These are phyloP conservation scores for Drosophila pseudoobscura DNA, from an alignment of 1,140 invertebrate species.

Conservation along the genomic window DNA sequence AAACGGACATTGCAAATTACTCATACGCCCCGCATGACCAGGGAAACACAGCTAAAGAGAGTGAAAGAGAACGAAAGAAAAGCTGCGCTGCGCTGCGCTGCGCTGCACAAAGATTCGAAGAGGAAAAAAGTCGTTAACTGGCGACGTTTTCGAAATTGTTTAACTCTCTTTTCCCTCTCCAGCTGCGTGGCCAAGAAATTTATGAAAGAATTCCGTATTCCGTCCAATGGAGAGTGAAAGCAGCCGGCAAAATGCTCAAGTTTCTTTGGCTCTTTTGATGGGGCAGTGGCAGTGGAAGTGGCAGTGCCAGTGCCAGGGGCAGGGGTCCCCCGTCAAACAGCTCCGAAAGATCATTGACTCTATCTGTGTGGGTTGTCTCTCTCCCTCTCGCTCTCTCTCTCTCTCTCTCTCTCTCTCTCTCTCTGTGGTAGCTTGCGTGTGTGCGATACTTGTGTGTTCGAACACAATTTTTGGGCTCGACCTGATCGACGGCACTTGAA, in stretches of 20 bases:
- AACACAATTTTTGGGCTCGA: constrained; percentile 43
- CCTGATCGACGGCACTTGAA: constrained; percentile 26
- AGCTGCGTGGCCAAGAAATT: constrained; percentile 16
- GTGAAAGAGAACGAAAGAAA: no score
- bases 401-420: constrained; percentile 3
- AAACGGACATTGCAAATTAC: constrained; percentile 48
- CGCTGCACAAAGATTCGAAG: background rate
- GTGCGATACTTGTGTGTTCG: constrained; percentile 15
- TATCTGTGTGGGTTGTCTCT: constrained; percentile 41
- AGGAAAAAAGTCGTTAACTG: constrained; percentile 36
- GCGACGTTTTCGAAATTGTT: constrained; percentile 43
- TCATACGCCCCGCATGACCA: constrained; percentile 52
- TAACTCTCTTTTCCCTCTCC: constrained; percentile 8
- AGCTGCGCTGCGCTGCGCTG: no score
- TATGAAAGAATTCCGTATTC: constrained; percentile 64
- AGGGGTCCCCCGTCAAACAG: no score
- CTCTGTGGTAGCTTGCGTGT: constrained; percentile 2
- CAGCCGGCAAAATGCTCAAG: constrained; percentile 67
- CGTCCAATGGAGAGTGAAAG: constrained; percentile 70
- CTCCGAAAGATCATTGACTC: constrained; percentile 60
- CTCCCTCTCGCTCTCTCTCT: constrained; percentile 3
- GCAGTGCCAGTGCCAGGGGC: no score
- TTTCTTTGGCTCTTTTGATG: constrained; percentile 43
- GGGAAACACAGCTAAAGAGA: constrained; percentile 17
- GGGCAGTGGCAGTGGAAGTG: no score